Evolutionary conservation across 2,888 invertebrate species (phyloP), one percentile per base, ranked within the genome.

Genomic region (Neoaliturus tenellus): DNA sequence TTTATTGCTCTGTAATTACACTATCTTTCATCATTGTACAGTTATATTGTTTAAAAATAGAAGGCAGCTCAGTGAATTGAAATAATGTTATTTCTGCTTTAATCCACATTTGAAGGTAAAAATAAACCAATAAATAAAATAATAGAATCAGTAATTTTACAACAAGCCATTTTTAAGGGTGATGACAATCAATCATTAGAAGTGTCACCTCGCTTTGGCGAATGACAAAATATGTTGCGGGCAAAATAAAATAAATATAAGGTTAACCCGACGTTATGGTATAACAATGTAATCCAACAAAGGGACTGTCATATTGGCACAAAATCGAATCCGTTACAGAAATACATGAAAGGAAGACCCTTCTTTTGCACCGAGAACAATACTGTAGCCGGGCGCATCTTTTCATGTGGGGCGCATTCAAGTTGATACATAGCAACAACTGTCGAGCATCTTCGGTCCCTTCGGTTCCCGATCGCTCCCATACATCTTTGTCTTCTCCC

Each of bases 241-340:
- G 23, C 55, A 2, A 28, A n/a, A 28, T 12, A 14, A 62, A 62
- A 62, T 31, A 62, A 28, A 14, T 14, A 28, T 17, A 25, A 8
- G 62, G 12, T 48, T 62, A 28, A 62, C 62, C 62, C 31, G 62
- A 14, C 55, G 3, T 23, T n/a, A n/a, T n/a, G n/a, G n/a, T 6
- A 39, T 28, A 62, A 62, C 28, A 62, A 62, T 62, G 14, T 0
- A 5, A 14, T 28, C 31, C 28, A 31, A 62, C 62, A 62, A 62
- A 28, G 31, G 28, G 17, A 12, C 62, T 62, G 62, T 62, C 62
- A 62, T 62, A 62, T 62, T 62, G 62, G 62, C 31, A 14, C 62
- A 17, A 62, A 62, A 62, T 62, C 62, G 62, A 62, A 62, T 62
- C 62, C 62, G 62, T 62, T 62, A 62, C 62, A 31, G 62, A 62